Percentiles rank a stretch among this genome's conserved stretches.
Conservation (phyloP, 2,797 vertebrate genomes). For the Pseudochromis fuscus region DNA sequence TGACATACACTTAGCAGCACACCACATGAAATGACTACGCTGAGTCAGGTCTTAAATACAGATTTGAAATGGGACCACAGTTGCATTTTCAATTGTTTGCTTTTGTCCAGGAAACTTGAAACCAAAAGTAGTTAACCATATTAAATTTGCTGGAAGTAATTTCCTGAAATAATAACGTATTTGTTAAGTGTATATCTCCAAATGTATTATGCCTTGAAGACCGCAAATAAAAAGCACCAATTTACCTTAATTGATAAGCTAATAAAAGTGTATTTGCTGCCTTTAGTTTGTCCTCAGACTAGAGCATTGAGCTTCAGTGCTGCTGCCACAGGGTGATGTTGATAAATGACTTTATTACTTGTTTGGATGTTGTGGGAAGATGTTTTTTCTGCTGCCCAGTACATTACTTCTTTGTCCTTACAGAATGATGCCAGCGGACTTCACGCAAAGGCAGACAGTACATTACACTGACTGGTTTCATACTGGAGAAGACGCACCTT, state of each 20-base stretch:
- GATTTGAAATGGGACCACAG: not conserved
- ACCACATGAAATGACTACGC: not conserved
- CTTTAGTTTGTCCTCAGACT: slow-evolving; percentile 42
- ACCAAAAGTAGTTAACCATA: not conserved
- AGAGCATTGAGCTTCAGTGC: slow-evolving; percentile 33
- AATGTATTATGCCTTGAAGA: slow-evolving; percentile 22
- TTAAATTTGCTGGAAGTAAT: not conserved
- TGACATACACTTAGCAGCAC: not conserved
- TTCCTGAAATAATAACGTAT: not conserved
- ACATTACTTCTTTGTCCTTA: slow-evolving; percentile 66
- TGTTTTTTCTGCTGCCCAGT: slow-evolving; percentile 64
- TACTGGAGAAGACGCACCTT: slow-evolving; percentile 30
- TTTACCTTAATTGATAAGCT: slow-evolving; percentile 36
- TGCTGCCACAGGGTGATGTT: slow-evolving; percentile 66
- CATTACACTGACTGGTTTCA: slow-evolving; percentile 58
- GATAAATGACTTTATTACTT: slow-evolving; percentile 79
- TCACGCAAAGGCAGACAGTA: slow-evolving; percentile 58
- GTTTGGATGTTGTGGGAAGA: slow-evolving; percentile 67
- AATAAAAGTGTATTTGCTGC: slow-evolving; percentile 48
- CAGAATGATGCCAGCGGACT: slow-evolving; percentile 56
- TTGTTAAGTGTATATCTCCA: slow-evolving; percentile 4
- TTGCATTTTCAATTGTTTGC: not conserved
- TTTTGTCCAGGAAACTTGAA: slow-evolving; percentile 7
- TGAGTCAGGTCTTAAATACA: not conserved
- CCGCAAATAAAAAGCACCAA: slow-evolving; percentile 34